Evolutionary conservation across 2,113 vertebrate genomes (phyloP), one percentile per base, ranked within the genome.

Genomic region (Vidua chalybeata): DNA sequence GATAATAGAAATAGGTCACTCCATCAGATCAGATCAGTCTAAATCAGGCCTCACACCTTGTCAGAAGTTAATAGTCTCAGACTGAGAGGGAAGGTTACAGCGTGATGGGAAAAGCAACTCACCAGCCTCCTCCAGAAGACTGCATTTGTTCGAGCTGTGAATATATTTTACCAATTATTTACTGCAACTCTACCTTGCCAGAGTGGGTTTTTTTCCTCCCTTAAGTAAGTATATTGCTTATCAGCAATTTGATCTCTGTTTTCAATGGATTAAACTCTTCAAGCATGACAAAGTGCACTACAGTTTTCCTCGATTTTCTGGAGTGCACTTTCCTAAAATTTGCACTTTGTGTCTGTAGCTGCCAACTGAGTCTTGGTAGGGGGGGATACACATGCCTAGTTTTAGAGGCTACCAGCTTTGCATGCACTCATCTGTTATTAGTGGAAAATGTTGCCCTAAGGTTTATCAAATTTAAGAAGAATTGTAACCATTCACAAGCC

Each of bases 1-100:
- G 59, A 35, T 90, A 89, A 84, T 24, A 90, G 88, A 94, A 93
- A 80, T 77, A 90, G 88, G 90, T 96, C 92, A 84, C 76, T 74
- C 88, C 55, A 90, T 88, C 88, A 69, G 46, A 84, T 72, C 75
- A 52, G 77, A 86, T 67, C 63, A 85, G 72, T 33, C 79, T 63
- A 86, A 93, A 88, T 84, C 68, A 82, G 79, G 43, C 75, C 90
- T 97, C 81, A 63, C 31, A 86, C 84, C 68, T 74, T 88, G 79
- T 88, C 86, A 93, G 87, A 81, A 92, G 87, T 71, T 87, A 93
- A 77, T 86, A 73, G 83, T 55, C 88, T 90, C 79, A 81, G 68
- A 35, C 72, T 46, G 83, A 86, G 68, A 90, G 35, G 41, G 55
- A 84, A 97, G 43, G 61, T 63, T 90, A 55, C 67, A 67, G 51